Percentiles rank a stretch among this genome's conserved stretches.
phyloP scores from a whole-genome alignment of 2,113 vertebrate genomes.

The Lethenteron reissneri region DNA sequence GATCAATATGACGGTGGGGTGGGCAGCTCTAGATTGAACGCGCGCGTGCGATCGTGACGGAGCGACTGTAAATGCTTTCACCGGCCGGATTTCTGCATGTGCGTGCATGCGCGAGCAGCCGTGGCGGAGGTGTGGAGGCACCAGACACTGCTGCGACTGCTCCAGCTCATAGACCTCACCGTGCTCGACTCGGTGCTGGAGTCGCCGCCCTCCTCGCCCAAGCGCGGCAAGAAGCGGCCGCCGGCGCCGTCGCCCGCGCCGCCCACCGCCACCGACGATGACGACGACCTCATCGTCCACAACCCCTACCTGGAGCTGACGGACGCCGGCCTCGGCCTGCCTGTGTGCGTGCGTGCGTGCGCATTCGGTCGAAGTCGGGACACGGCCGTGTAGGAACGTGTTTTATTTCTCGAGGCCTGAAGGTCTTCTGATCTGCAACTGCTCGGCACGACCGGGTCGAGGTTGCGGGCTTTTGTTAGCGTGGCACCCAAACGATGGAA shows the following conservation, averaged over 20 bases:
- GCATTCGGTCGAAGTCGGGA: too few relatives aligned
- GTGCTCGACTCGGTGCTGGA: conserved; percentile 40
- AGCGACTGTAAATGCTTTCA: conserved; percentile 3
- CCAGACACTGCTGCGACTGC: conserved; percentile 36
- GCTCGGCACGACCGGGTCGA: too few relatives aligned
- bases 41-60: background rate
- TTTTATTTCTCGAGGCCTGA: too few relatives aligned
- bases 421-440: too few relatives aligned
- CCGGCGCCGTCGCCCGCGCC: too few relatives aligned
- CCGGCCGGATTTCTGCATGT: conserved; percentile 5
- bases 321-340: conserved; percentile 13
- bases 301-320: conserved; percentile 51
- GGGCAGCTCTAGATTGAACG: conserved; percentile 6
- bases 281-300: conserved; percentile 36
- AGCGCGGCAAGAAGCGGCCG: too few relatives aligned
- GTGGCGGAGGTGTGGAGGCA: conserved; percentile 48
- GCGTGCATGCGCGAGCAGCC: conserved; percentile 17
- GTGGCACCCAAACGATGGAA: too few relatives aligned
- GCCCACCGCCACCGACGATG: conserved; percentile 10
- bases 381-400: too few relatives aligned
- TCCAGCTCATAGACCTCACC: conserved; percentile 43
- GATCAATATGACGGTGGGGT: background rate
- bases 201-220: conserved; percentile 18
- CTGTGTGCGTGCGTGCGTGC: too few relatives aligned
- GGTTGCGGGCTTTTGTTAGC: too few relatives aligned